Percentiles rank a stretch among this genome's conserved stretches.
These are phyloP conservation scores for Enteromius thamalakanensis DNA, from an alignment of 2,797 vertebrate species.

Conservation along the genomic window DNA sequence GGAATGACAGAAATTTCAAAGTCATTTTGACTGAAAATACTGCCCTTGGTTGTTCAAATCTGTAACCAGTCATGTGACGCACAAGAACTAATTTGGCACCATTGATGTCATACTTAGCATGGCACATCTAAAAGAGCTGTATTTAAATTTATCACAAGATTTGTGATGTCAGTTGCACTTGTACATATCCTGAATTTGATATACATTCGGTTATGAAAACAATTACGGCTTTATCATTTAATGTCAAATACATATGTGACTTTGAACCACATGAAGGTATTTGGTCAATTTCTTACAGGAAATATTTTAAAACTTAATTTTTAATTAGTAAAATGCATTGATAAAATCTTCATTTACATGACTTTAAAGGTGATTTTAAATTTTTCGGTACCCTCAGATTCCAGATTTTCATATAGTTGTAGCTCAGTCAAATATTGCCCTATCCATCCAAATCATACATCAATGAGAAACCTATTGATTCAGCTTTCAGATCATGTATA, in stretches of 20 bases:
- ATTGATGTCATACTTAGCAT: background rate
- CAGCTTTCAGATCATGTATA: too few relatives aligned
- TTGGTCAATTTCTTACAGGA: too few relatives aligned
- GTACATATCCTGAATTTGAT: background rate
- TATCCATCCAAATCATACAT: too few relatives aligned
- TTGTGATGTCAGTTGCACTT: background rate
- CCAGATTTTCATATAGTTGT: too few relatives aligned
- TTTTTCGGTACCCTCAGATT: too few relatives aligned
- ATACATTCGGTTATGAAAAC: background rate
- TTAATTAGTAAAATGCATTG: too few relatives aligned
- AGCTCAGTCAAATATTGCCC: too few relatives aligned
- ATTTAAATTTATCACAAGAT: background rate
- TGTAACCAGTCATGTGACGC: background rate
- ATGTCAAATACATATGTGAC: background rate
- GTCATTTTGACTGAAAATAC: background rate
- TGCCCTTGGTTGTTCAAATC: background rate
- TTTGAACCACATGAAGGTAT: too few relatives aligned
- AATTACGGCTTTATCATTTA: background rate
- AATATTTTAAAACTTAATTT: too few relatives aligned
- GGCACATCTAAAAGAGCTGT: background rate
- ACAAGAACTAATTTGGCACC: background rate
- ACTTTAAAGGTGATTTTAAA: too few relatives aligned
- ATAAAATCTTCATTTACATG: too few relatives aligned
- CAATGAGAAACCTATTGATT: too few relatives aligned
- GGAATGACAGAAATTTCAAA: background rate